These are phyloP conservation scores for Geococcyx californianus DNA, from an alignment of 2,113 vertebrate species.

Conservation along the genomic window DNA sequence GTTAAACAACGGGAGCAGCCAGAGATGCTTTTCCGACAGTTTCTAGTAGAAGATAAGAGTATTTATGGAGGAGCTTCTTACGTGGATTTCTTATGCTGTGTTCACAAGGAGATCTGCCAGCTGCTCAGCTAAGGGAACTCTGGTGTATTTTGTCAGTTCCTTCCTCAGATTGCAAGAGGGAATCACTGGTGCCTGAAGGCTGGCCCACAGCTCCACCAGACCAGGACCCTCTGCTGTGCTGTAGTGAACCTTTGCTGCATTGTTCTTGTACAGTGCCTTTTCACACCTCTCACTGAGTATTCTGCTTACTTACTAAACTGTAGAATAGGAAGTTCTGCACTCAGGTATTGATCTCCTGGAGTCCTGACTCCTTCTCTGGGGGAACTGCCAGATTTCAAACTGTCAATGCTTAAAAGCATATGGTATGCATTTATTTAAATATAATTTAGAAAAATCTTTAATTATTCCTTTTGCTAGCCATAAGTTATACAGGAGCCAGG, in stretches of 20 bases:
- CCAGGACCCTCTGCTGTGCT: not conserved
- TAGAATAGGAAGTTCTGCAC: conserved; percentile 62
- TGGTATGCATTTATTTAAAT: conserved; percentile 34
- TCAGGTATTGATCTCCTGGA: conserved; percentile 60
- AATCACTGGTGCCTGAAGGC: conserved; percentile 21
- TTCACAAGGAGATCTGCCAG: conserved; percentile 92
- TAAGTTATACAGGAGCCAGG: conserved; percentile 26
- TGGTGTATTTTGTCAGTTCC: not conserved
- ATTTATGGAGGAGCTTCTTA: conserved; percentile 90
- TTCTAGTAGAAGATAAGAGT: conserved; percentile 92
- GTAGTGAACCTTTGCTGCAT: not conserved
- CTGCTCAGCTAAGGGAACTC: conserved; percentile 82
- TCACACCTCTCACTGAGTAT: not conserved
- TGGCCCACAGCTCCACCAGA: not conserved
- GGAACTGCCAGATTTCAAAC: conserved; percentile 30
- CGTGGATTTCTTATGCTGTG: conserved; percentile 91
- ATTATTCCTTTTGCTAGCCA: conserved; percentile 29
- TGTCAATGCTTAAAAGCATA: not conserved
- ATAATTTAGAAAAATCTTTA: conserved; percentile 39
- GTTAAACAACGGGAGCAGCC: conserved; percentile 89
- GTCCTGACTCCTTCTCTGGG: not conserved
- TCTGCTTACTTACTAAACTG: conserved; percentile 13
- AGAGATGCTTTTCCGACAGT: conserved; percentile 89
- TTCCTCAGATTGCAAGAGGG: not conserved
- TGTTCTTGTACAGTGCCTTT: conserved; percentile 30